Base-by-base conservation (phyloP, 1,140 invertebrate genomes). In the Camponotus pennsylvanicus region DNA sequence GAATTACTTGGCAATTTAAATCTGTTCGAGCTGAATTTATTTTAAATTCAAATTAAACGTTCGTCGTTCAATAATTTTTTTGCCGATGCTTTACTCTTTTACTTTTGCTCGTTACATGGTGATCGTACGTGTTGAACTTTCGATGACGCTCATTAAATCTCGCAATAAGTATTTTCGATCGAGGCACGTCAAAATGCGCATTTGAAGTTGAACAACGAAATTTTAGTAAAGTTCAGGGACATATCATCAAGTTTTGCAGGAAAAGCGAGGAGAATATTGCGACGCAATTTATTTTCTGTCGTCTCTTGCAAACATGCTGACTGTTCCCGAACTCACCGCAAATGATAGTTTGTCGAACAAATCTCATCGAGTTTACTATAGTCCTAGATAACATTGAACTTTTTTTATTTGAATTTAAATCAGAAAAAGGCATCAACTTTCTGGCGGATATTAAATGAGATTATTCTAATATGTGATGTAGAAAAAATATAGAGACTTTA, bases 291-390 rank as follows among this genome's bases (percentile, higher is more conserved):
- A 77, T 77, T 63, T 77, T 21, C 8, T 42, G 37, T 76, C 55
- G 15, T 42, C 8, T 42, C 37, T 57, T 40, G 57, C 57, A 77
- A 77, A 77, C 27, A 63, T 32, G 75, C 40, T 45, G 75, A 77
- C 55, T 76, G 55, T 76, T 8, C 4, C 9, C 57, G 21, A 45
- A 77, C 40, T 63, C 21, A 8, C 57, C 5, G 11, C 57, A 27
- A 77, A 45, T 77, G 63, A 52, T 21, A 57, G 57, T 77, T 77
- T 15, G 21, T 77, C 21, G 75, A 77, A 57, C 32, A 52, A 52
- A 52, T 52, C 49, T 52, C 49, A 52, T 52, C 49, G 49, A 52
- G 49, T 77, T 32, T 21, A 40, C 5, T 63, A 45, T 32, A 42
- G 40, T 34, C 9, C 15, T 13, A 61, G 37, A 61, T 76, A 76